These are phyloP conservation scores for Lysandra bellargus DNA, from an alignment of 2,888 invertebrate genomes.

Conservation along the genomic window DNA sequence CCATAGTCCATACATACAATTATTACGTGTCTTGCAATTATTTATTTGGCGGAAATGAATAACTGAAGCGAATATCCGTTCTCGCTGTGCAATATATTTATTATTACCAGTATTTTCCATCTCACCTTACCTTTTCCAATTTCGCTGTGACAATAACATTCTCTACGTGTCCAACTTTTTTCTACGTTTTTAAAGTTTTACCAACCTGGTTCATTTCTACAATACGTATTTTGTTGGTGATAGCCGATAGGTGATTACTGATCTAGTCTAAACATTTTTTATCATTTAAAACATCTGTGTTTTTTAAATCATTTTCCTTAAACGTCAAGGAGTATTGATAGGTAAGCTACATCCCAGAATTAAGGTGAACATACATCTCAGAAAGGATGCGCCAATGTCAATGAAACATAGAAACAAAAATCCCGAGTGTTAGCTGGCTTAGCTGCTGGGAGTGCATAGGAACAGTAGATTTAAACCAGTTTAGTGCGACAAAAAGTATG, in stretches of 20 bases:
- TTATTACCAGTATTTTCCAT: conserved; percentile 3
- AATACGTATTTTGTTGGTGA: no score
- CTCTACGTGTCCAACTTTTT: neutral
- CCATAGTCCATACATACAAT: neutral
- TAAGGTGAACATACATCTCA: neutral
- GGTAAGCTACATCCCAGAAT: no score
- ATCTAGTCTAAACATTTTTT: no score
- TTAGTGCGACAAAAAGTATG: conserved; percentile 33
- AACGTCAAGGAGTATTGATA: no score
- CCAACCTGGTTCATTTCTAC: neutral
- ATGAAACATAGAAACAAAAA: neutral
- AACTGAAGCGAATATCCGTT: conserved; percentile 74
- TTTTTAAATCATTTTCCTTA: no score
- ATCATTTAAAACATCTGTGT: no score
- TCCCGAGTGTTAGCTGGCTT: neutral
- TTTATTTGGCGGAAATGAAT: conserved; percentile 67
- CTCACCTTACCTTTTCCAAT: conserved; percentile 7
- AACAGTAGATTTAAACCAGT: conserved; percentile 35
- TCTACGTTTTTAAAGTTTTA: neutral
- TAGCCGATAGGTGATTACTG: no score
- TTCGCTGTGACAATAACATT: neutral
- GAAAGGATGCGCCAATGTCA: neutral
- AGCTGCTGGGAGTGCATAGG: conserved; percentile 23
- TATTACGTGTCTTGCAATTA: conserved; percentile 64
- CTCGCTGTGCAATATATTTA: conserved; percentile 37